phyloP scores from a whole-genome alignment of 2,797 vertebrate genomes.

The Chromis chromis region DNA sequence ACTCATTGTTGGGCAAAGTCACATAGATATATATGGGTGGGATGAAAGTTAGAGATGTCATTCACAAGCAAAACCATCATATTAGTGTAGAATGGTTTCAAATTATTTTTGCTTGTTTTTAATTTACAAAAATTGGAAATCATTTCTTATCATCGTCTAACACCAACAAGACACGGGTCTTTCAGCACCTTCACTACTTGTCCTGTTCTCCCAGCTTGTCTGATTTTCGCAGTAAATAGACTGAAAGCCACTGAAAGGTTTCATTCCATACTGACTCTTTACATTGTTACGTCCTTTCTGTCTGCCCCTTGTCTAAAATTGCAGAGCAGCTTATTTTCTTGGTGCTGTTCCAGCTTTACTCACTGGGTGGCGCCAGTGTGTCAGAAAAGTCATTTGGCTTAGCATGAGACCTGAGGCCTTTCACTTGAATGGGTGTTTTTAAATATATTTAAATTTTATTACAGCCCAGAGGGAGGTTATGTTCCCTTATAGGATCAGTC shows the following conservation, averaged over 20 bases:
- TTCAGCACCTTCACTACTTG: conserved; percentile 38
- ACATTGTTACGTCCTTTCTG: conserved; percentile 21
- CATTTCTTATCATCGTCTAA: conserved; percentile 47
- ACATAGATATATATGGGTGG: conserved; percentile 80
- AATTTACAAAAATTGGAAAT: conserved; percentile 62
- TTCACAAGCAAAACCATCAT: conserved; percentile 67
- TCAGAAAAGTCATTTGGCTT: conserved; percentile 51
- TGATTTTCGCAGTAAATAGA: conserved; percentile 13
- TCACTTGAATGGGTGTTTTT: conserved; percentile 61
- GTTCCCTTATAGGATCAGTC: conserved; percentile 16
- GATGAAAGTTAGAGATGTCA: conserved; percentile 73
- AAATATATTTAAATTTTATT: conserved; percentile 51
- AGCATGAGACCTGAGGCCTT: conserved; percentile 50
- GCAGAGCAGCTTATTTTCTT: conserved; percentile 42
- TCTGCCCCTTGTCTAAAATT: conserved; percentile 31
- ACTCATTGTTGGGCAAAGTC: conserved; percentile 85
- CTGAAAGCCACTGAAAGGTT: conserved; percentile 27
- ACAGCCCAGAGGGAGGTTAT: conserved; percentile 16
- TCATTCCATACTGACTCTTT: conserved; percentile 44
- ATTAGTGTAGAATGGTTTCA: conserved; percentile 59
- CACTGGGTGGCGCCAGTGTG: conserved; percentile 68
- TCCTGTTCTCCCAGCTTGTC: conserved; percentile 42
- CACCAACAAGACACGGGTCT: conserved; percentile 52
- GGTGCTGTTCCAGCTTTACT: conserved; percentile 49
- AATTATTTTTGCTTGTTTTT: conserved; percentile 51